Conservation (phyloP, 2,888 invertebrate species). For the Agriopis aurantiaria region DNA sequence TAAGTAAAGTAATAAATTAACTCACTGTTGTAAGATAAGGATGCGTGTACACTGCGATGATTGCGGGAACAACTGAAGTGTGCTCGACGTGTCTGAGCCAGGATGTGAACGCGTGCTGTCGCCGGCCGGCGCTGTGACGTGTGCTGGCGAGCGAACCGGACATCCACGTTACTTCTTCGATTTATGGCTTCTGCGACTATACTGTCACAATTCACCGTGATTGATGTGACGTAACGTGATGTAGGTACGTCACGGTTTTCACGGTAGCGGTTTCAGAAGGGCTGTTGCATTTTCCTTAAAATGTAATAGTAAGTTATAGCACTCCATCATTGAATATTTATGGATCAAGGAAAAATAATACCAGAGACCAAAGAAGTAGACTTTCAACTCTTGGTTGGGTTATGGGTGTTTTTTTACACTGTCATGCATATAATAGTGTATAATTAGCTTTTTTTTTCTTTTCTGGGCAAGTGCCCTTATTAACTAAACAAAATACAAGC, state of each 20-base stretch:
- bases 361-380: too few relatives aligned
- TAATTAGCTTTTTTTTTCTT: too few relatives aligned
- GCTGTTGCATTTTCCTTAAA: background rate
- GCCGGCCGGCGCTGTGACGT: background rate
- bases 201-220: background rate
- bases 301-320: background rate
- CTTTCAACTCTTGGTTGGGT: too few relatives aligned
- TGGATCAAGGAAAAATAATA: too few relatives aligned
- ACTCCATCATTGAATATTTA: background rate
- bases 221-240: background rate
- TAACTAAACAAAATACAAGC: too few relatives aligned
- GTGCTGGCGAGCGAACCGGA: conserved; percentile 47
- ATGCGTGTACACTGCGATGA: conserved; percentile 49
- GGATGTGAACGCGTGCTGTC: conserved; percentile 29
- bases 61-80: conserved; percentile 37
- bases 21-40: conserved; percentile 51
- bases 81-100: conserved; percentile 34
- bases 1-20: conserved; percentile 9
- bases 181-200: background rate
- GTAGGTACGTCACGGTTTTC: background rate
- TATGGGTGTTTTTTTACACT: too few relatives aligned
- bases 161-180: conserved; percentile 15
- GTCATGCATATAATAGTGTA: too few relatives aligned
- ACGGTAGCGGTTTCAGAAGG: background rate
- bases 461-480: too few relatives aligned